phyloP scores from a whole-genome alignment of 2,113 vertebrate genomes.

The Dromaius novaehollandiae region DNA sequence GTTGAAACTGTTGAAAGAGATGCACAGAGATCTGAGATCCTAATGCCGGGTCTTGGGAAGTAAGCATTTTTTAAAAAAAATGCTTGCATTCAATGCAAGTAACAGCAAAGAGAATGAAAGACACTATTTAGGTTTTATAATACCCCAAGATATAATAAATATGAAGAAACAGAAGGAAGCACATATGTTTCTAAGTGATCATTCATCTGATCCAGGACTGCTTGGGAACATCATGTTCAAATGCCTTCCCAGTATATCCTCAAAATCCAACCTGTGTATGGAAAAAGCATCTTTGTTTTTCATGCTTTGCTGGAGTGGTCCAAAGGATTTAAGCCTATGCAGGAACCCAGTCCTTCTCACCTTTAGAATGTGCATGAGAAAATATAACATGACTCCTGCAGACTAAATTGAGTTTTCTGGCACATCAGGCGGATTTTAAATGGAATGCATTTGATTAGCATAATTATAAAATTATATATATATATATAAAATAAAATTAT shows the following conservation, averaged over 20 bases:
- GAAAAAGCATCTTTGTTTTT: not conserved
- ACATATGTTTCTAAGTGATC: not conserved
- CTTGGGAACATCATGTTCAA: not conserved
- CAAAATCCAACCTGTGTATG: not conserved
- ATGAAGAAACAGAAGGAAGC: not conserved
- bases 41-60: not conserved
- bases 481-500: too few species aligned
- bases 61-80: not conserved
- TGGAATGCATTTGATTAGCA: not conserved
- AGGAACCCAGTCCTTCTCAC: not conserved
- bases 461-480: not conserved
- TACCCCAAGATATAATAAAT: not conserved
- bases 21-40: not conserved
- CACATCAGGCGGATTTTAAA: not conserved
- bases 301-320: not conserved
- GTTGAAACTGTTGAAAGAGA: not conserved
- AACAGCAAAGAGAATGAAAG: not conserved
- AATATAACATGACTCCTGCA: not conserved
- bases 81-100: rapidly evolving
- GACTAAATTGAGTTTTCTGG: not conserved
- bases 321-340: not conserved
- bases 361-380: not conserved
- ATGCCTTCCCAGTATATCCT: not conserved
- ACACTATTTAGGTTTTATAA: not conserved
- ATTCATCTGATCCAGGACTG: not conserved